Evolutionary conservation across 2,888 invertebrate genomes (phyloP), one percentile per base, ranked within the genome.

Genomic region (Acholoe squamosa): DNA sequence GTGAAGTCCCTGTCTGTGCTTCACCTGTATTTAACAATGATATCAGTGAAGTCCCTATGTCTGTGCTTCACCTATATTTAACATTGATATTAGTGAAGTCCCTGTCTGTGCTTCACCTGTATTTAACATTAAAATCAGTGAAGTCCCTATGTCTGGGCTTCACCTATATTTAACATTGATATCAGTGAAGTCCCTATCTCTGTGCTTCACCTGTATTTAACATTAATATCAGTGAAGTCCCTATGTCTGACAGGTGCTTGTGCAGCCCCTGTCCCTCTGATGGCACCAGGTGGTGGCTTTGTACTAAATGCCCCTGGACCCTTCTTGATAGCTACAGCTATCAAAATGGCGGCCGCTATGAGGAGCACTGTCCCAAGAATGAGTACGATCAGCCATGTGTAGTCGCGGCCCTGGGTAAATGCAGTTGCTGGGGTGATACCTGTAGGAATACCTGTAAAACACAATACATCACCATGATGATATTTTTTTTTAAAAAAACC

Each of bases 351-450:
- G n/a, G 56, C 54, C 31, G 86, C 86, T n/a, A 86, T 54, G 54
- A 86, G 86, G 14, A 86, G 25, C 16, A 86, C 86, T 0, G 28
- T 86, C 0, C 52, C 56, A 10, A 86, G 28, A 33, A 86, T 16
- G 54, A 86, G 86, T 10, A 86, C 86, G 28, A 86, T 86, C 54
- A 86, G 54, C 86, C 86, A 86, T 1, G 86, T 86, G 86, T 86
- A 86, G 33, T 86, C 86, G 12, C 86, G 52, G n/a, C 10, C 25
- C 14, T 84, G 43, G 0, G 14, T 28, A 14, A 84, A 22, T 43
- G 43, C 34, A 14, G 43, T 43, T 1, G 84, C 84, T 33, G 43
- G 34, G 14, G 33, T n/a, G 43, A 84, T 22, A 34, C 5, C 84
- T 84, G 25, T 84, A 84, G 43, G 25, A 84, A 84, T 1, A 28